phyloP scores from a whole-genome alignment of 2,113 vertebrate genomes.

The Salvator merianae region DNA sequence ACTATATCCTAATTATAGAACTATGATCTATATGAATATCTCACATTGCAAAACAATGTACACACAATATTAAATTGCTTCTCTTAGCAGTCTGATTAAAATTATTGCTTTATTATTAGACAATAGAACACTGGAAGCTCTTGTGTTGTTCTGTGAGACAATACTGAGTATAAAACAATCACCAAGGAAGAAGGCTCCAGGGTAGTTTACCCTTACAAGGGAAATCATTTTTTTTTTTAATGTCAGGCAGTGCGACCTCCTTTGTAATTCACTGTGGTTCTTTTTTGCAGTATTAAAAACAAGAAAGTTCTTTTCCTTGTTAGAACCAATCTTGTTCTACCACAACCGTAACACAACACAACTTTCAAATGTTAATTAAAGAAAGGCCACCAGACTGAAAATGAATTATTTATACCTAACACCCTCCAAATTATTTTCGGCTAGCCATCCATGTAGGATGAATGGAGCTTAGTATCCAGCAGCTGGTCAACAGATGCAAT shows the following conservation, averaged over 20 bases:
- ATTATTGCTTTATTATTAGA: constrained; percentile 50
- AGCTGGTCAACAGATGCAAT: not conserved
- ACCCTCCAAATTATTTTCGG: not conserved
- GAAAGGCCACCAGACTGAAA: not conserved
- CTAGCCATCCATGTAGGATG: not conserved
- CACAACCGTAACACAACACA: not conserved
- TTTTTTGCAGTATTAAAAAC: not conserved
- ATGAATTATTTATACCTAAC: not conserved
- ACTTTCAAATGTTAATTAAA: not conserved
- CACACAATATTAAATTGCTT: constrained; percentile 43
- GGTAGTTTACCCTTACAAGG: constrained; percentile 21
- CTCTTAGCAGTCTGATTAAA: constrained; percentile 32
- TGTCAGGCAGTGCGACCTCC: not conserved
- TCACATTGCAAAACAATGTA: constrained; percentile 33
- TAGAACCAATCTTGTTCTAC: not conserved
- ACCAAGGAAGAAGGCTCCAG: not conserved
- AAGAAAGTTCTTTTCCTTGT: not conserved
- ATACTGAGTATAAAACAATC: constrained; percentile 9
- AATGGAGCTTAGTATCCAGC: too few relatives aligned
- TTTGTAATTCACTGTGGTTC: not conserved
- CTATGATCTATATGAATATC: not conserved
- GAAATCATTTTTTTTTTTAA: not conserved
- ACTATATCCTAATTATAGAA: not conserved
- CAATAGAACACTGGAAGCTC: constrained; percentile 18
- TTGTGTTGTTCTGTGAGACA: constrained; percentile 2